These are phyloP conservation scores for Macrotrachela quadricornifera DNA, from an alignment of 1,140 invertebrate genomes.

Conservation along the genomic window DNA sequence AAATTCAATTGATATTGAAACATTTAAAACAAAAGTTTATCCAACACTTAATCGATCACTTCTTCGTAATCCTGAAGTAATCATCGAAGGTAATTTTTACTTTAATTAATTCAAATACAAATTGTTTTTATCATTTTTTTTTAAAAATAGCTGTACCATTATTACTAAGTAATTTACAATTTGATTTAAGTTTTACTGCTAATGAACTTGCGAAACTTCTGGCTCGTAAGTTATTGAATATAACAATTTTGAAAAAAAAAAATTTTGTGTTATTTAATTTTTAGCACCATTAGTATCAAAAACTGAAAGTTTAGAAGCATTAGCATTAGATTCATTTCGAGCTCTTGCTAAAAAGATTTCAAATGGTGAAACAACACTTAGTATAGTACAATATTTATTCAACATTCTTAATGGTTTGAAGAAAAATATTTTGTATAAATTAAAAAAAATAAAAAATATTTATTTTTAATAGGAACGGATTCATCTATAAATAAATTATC, in stretches of 20 bases:
- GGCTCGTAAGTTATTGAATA: too few species aligned
- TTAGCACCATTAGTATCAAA: neutral
- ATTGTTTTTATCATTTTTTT: too few species aligned
- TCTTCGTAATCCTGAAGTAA: slow-evolving; percentile 75
- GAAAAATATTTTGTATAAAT: neutral
- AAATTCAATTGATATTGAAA: slow-evolving; percentile 23
- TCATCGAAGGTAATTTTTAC: slow-evolving; percentile 38
- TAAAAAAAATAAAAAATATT: neutral
- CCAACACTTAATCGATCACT: slow-evolving; percentile 71
- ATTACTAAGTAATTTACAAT: neutral
- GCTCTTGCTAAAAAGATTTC: neutral
- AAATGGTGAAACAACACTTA: neutral
- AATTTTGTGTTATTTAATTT: neutral
- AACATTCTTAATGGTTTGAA: neutral
- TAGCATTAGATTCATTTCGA: neutral
- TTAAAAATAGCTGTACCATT: neutral
- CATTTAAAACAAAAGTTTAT: slow-evolving; percentile 51
- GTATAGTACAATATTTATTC: slow-evolving; percentile 1
- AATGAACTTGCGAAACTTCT: neutral
- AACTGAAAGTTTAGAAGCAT: neutral
- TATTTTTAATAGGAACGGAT: neutral
- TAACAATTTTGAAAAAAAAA: too few species aligned
- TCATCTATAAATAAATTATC: neutral
- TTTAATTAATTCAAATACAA: too few species aligned
- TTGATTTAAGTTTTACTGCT: neutral